Percentiles rank a stretch among this genome's conserved stretches.
Conservation (phyloP, 1,140 invertebrate species). For the Heliconius hewitsoni region DNA sequence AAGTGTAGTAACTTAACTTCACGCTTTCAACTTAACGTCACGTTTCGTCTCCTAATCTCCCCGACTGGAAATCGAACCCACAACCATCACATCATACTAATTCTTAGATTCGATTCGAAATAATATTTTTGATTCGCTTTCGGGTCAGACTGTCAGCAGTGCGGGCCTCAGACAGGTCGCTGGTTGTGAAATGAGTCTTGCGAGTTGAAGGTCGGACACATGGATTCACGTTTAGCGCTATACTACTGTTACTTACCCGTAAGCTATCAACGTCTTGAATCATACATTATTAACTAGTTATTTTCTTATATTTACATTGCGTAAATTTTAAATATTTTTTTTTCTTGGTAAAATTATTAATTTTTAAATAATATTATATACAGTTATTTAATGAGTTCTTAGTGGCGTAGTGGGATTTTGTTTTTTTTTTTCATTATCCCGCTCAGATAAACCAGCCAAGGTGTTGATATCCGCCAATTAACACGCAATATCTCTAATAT, state of each 20-base stretch:
- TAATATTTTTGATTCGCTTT: constrained; percentile 18
- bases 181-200: constrained; percentile 35
- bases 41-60: too few species aligned
- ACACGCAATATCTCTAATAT: too few species aligned
- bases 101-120: not conserved
- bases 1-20: too few species aligned
- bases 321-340: not conserved
- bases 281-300: not conserved
- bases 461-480: too few species aligned
- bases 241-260: not conserved
- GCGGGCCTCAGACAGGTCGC: constrained; percentile 34
- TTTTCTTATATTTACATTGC: not conserved
- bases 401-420: too few species aligned
- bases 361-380: too few species aligned
- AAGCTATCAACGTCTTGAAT: not conserved
- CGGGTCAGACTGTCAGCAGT: constrained; percentile 14
- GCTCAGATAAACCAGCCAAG: too few species aligned
- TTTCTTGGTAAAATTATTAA: not conserved
- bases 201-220: constrained; percentile 59
- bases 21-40: too few species aligned
- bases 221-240: constrained; percentile 39
- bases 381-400: too few species aligned
- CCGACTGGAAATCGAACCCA: too few species aligned
- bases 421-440: too few species aligned
- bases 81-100: not conserved